These are phyloP conservation scores for Polypterus bichir DNA, from an alignment of 2,113 vertebrate genomes.

Conservation along the genomic window DNA sequence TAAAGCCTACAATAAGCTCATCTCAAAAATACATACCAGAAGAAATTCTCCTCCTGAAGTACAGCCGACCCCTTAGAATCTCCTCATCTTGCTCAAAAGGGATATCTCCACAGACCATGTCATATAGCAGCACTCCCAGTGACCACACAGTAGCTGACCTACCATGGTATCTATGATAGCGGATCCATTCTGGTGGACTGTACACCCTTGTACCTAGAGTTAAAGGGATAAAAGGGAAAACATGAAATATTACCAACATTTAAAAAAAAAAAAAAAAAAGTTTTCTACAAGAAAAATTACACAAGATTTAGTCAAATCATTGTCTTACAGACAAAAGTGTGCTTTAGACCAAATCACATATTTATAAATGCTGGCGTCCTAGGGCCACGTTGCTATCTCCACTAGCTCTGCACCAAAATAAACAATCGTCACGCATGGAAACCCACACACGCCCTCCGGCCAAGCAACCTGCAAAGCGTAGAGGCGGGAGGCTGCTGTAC, in stretches of 20 bases:
- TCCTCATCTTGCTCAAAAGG: constrained; percentile 95
- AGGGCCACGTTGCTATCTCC: constrained; percentile 33
- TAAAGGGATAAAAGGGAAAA: neutral
- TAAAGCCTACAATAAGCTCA: neutral
- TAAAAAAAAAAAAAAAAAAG: no score
- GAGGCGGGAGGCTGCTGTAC: neutral
- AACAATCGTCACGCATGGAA: constrained; percentile 27
- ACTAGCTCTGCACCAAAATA: constrained; percentile 48
- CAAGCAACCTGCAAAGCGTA: neutral
- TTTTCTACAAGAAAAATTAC: no score
- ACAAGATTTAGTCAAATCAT: no score
- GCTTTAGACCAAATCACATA: no score
- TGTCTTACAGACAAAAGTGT: no score
- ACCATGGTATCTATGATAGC: constrained; percentile 88
- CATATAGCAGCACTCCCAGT: constrained; percentile 84
- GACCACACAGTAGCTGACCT: constrained; percentile 94
- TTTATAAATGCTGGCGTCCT: constrained; percentile 22
- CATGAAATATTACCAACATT: neutral
- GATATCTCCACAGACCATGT: constrained; percentile 97
- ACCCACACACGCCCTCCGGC: neutral
- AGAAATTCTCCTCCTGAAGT: constrained; percentile 83
- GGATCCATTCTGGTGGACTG: constrained; percentile 94
- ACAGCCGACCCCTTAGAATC: constrained; percentile 74
- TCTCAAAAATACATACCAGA: constrained; percentile 51
- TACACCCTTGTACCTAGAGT: constrained; percentile 81